Evolutionary conservation across 2,797 vertebrate genomes (phyloP).

Genomic region (Muscicapa striata): DNA sequence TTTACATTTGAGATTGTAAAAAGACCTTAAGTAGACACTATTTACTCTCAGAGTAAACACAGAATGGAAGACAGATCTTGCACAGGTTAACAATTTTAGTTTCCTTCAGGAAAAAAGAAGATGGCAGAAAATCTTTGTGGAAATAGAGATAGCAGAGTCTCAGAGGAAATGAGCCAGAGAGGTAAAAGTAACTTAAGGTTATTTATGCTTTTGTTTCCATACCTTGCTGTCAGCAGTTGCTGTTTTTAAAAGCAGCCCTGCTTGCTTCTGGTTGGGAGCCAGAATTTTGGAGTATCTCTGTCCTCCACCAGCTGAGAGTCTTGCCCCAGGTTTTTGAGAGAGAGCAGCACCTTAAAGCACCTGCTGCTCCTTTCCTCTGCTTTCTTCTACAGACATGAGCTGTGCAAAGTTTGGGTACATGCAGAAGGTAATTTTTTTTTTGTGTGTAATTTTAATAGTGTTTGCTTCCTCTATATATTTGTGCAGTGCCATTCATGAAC

Average conservation of each 20-base stretch:
- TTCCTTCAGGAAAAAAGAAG: neutral
- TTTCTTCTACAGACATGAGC: neutral
- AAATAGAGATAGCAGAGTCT: neutral
- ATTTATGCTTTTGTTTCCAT: neutral
- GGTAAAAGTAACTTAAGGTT: neutral
- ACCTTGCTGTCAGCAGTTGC: neutral
- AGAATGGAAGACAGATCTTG: neutral
- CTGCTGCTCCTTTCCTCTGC: neutral
- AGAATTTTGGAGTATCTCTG: neutral
- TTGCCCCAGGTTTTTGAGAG: neutral
- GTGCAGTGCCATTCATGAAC: fast-evolving
- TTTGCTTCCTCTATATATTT: neutral
- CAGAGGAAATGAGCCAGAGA: neutral
- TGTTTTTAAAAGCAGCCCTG: neutral
- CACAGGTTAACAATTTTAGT: neutral
- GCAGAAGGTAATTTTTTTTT: neutral
- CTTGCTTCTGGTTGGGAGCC: neutral
- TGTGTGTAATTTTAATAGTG: neutral
- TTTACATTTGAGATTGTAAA: neutral
- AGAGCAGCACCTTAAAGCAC: neutral
- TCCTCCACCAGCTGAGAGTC: neutral
- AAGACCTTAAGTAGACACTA: neutral
- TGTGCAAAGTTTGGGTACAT: neutral
- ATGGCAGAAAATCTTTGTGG: neutral
- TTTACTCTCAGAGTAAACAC: neutral